These are phyloP conservation scores for Heterodera carotae DNA, from an alignment of 1,140 invertebrate genomes.

Conservation along the genomic window DNA sequence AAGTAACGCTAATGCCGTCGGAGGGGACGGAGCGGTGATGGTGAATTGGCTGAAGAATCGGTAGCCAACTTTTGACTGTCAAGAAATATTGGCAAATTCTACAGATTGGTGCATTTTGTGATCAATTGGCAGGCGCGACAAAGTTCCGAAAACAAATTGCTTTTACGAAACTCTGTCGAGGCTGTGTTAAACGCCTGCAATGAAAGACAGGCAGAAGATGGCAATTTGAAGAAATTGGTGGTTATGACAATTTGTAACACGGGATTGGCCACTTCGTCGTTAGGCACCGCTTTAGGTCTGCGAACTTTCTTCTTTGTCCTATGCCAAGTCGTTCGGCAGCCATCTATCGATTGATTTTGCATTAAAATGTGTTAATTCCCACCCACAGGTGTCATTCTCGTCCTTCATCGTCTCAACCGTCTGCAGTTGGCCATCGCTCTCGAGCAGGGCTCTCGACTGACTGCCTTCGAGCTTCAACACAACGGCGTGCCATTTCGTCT, in stretches of 20 bases:
- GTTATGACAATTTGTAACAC: slow-evolving; percentile 97
- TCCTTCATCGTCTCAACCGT: slow-evolving; percentile 74
- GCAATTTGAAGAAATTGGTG: slow-evolving; percentile 70
- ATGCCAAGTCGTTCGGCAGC: no score
- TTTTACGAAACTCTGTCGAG: slow-evolving; percentile 78
- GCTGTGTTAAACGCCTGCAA: slow-evolving; percentile 74
- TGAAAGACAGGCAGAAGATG: slow-evolving; percentile 33
- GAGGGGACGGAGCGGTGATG: neutral
- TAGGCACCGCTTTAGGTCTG: slow-evolving; percentile 87
- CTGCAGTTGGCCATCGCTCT: slow-evolving; percentile 88
- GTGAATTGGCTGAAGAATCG: neutral
- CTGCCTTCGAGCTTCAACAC: slow-evolving; percentile 89
- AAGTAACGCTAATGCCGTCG: neutral
- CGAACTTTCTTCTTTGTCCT: no score
- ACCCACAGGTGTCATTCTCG: slow-evolving; percentile 77
- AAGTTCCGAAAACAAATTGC: slow-evolving; percentile 78
- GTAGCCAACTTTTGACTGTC: neutral
- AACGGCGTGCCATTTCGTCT: slow-evolving; percentile 89
- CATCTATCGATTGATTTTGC: no score
- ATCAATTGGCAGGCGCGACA: slow-evolving; percentile 79
- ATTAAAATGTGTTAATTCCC: no score
- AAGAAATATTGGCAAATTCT: neutral
- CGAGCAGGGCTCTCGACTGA: slow-evolving; percentile 90
- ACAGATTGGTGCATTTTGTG: slow-evolving; percentile 30
- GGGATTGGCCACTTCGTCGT: slow-evolving; percentile 91